These are phyloP conservation scores for Trichogramma evanescens DNA, from an alignment of 2,888 invertebrate genomes.

Conservation along the genomic window DNA sequence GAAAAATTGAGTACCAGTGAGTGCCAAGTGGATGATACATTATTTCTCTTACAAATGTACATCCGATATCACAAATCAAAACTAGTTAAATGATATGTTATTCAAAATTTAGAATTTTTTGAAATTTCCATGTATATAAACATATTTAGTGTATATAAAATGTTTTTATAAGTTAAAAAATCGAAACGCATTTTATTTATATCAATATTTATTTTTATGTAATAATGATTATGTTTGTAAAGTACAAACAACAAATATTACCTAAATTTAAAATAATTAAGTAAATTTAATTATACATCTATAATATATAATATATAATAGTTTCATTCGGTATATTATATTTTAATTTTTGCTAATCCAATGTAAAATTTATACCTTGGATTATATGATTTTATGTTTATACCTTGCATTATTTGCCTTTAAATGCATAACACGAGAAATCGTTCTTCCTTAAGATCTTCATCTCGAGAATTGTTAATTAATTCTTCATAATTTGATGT, in stretches of 20 bases:
- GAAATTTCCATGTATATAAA: background rate
- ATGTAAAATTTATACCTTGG: too few species aligned
- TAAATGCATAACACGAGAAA: too few species aligned
- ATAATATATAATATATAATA: conserved; percentile 37
- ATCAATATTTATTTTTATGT: conserved; percentile 45
- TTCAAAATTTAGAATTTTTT: conserved; percentile 2
- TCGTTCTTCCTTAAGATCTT: too few species aligned
- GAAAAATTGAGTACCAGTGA: conserved; percentile 73
- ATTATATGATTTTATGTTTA: too few species aligned
- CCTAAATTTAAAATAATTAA: conserved; percentile 46
- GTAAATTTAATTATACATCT: conserved; percentile 46
- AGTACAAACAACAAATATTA: conserved; percentile 48
- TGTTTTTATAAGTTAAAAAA: conserved; percentile 3
- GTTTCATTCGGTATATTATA: conserved; percentile 41
- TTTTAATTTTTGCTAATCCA: conserved; percentile 34
- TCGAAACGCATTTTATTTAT: conserved; percentile 34
- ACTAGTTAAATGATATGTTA: conserved; percentile 8
- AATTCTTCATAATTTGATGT: too few species aligned
- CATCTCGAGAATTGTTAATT: too few species aligned
- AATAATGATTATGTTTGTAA: conserved; percentile 47
- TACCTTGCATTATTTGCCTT: too few species aligned
- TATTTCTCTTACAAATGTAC: conserved; percentile 76
- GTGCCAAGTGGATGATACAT: conserved; percentile 71
- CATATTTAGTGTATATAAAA: too few species aligned
- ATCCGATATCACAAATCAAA: conserved; percentile 50